Percentiles rank a stretch among this genome's conserved stretches.
phyloP scores from a whole-genome alignment of 2,888 invertebrate species.

The Oligia latruncula region DNA sequence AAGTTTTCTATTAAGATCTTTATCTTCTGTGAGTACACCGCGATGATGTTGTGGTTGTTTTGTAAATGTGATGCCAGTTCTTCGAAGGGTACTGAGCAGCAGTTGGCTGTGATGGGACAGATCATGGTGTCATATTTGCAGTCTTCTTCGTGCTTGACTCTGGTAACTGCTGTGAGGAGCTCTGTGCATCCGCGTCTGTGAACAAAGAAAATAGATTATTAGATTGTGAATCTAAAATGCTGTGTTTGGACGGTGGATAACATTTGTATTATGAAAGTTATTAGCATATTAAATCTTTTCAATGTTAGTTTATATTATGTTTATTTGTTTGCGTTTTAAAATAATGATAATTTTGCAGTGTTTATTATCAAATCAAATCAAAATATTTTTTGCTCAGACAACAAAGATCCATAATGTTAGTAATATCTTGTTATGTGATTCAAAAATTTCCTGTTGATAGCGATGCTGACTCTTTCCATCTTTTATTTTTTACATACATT shows the following conservation, averaged over 20 bases:
- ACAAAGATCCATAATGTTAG: no score
- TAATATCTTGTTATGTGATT: neutral
- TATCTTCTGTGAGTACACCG: slow-evolving; percentile 87
- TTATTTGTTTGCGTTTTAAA: neutral
- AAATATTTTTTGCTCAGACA: no score
- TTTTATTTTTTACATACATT: no score
- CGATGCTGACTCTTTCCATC: no score
- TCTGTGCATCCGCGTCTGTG: slow-evolving; percentile 87
- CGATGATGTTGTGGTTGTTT: slow-evolving; percentile 84
- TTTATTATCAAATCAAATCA: neutral
- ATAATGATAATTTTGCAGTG: neutral
- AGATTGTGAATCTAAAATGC: neutral
- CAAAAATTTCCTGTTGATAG: neutral
- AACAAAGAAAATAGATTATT: slow-evolving; percentile 66
- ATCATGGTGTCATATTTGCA: slow-evolving; percentile 87
- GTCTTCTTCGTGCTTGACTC: slow-evolving; percentile 86
- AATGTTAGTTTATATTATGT: neutral
- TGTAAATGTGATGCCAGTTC: slow-evolving; percentile 85
- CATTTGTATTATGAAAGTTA: neutral
- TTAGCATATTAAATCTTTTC: neutral
- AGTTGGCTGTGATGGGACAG: slow-evolving; percentile 86
- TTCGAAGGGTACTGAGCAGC: slow-evolving; percentile 85
- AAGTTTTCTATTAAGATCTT: slow-evolving; percentile 88
- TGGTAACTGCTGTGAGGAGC: slow-evolving; percentile 80
- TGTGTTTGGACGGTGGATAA: neutral